Base-by-base conservation (phyloP, 1,140 invertebrate genomes). In the Drosophila pallidifrons region DNA sequence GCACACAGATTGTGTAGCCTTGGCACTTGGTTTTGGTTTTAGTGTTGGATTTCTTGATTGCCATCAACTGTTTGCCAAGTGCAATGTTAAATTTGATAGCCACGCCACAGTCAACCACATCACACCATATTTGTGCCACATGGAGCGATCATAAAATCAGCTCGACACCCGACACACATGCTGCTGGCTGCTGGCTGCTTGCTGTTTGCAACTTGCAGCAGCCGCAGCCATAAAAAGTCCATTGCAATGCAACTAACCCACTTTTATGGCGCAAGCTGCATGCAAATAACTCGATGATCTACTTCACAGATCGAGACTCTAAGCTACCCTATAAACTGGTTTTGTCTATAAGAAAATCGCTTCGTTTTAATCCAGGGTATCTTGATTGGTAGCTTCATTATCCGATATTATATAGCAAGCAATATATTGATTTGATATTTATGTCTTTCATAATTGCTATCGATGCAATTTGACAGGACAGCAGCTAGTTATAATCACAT, bases 1-100 rank as follows among this genome's bases (percentile, higher is more conserved):
- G 20, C 45, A 61, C 2, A 78, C 72, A 60, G 55, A 28, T 49
- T 25, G 30, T 20, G 38, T 59, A 32, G n/a, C 61, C 66, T 72
- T 66, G 43, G 65, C 43, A 15, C 58, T 58, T 47, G 41, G 55
- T 51, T 59, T 68, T 49, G 54, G 75, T 75, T 75, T 75, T 71
- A 63, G 68, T 61, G 57, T 75, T 81, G 32, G 45, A 58, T 68
- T 58, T 68, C 65, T 68, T 68, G 54, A 59, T 68, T 59, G 65
- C 65, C 65, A n/a, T 58, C 54, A 64, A 63, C 66, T 60, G 79
- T 76, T 52, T 83, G 77, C 72, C 80, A 82, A 82, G 81, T 82
- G 81, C 81, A 82, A 80, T 85, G 73, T 64, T 77, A 85, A 81
- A 79, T 85, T 81, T 75, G 65, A 79, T 60, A 69, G 25, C 63